Evolutionary conservation across 2,888 invertebrate species (phyloP).

Genomic region (Noctua pronuba): DNA sequence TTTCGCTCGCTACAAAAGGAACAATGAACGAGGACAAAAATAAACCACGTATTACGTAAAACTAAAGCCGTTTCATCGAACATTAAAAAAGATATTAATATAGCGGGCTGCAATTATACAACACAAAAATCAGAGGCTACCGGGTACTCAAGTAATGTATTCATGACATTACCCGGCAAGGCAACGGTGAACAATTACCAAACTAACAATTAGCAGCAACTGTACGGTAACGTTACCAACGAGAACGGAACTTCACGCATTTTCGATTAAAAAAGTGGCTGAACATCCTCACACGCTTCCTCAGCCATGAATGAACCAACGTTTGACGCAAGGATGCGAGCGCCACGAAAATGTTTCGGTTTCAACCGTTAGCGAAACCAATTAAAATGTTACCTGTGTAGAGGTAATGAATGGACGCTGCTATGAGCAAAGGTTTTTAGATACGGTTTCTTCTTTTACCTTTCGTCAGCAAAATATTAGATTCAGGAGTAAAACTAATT

Average conservation of each 20-base stretch:
- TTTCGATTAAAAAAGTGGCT: conserved; percentile 45
- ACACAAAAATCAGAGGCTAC: conserved; percentile 25
- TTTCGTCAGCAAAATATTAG: neutral
- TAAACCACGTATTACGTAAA: conserved; percentile 23
- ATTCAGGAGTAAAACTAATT: neutral
- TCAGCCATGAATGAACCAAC: conserved; percentile 47
- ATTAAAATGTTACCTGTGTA: conserved; percentile 10
- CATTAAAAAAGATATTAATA: conserved; percentile 24
- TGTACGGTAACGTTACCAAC: conserved; percentile 51
- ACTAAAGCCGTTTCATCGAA: conserved; percentile 13
- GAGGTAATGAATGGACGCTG: neutral
- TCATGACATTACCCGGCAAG: conserved; percentile 34
- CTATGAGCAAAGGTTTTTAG: neutral
- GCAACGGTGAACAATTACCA: conserved; percentile 48
- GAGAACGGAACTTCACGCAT: conserved; percentile 63
- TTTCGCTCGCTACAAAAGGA: conserved; percentile 23
- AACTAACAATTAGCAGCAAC: conserved; percentile 48
- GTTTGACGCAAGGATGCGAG: conserved; percentile 23
- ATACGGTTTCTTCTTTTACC: neutral
- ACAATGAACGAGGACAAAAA: neutral
- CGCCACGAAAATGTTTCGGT: conserved; percentile 6
- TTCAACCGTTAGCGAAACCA: conserved; percentile 8
- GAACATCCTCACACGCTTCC: conserved; percentile 52
- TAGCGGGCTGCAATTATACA: neutral
- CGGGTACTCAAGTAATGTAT: conserved; percentile 29